Conservation (phyloP, 2,113 vertebrate genomes). For the Raphicerus campestris region DNA sequence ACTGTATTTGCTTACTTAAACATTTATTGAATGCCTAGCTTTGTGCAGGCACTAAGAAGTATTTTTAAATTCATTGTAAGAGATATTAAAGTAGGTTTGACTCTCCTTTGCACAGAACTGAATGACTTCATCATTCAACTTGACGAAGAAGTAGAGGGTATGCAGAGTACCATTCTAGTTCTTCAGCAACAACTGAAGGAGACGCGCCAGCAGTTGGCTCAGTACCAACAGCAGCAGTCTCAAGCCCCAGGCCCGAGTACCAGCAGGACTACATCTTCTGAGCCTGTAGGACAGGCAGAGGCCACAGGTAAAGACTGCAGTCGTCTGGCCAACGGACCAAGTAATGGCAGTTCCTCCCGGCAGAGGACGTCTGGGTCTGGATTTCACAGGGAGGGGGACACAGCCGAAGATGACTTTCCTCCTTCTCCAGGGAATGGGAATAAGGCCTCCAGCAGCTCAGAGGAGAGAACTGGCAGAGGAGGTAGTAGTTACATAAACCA, state of each 20-base stretch:
- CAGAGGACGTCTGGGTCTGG: constrained; percentile 91
- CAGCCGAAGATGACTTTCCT: constrained; percentile 93
- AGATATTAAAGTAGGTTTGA: constrained; percentile 55
- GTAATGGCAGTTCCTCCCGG: constrained; percentile 91
- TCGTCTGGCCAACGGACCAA: constrained; percentile 96
- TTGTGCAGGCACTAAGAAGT: neutral
- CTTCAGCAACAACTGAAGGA: constrained; percentile 98
- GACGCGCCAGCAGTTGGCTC: constrained; percentile 90
- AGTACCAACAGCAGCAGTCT: constrained; percentile 87
- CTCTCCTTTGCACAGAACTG: constrained; percentile 86
- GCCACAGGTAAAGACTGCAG: constrained; percentile 90
- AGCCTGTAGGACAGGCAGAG: constrained; percentile 85
- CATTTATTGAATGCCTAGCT: neutral
- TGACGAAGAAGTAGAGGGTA: constrained; percentile 98
- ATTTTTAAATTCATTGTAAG: neutral
- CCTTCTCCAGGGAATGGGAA: constrained; percentile 91
- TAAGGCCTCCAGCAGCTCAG: constrained; percentile 96
- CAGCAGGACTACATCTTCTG: constrained; percentile 91
- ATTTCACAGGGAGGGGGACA: constrained; percentile 94
- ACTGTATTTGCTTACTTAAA: neutral
- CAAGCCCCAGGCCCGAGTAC: constrained; percentile 82
- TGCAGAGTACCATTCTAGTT: constrained; percentile 99
- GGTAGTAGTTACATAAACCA: constrained; percentile 89
- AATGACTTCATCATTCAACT: constrained; percentile 99
- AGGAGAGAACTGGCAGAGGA: constrained; percentile 92